Base-by-base conservation (phyloP, 2,797 vertebrate species). In the Lacerta viridis region DNA sequence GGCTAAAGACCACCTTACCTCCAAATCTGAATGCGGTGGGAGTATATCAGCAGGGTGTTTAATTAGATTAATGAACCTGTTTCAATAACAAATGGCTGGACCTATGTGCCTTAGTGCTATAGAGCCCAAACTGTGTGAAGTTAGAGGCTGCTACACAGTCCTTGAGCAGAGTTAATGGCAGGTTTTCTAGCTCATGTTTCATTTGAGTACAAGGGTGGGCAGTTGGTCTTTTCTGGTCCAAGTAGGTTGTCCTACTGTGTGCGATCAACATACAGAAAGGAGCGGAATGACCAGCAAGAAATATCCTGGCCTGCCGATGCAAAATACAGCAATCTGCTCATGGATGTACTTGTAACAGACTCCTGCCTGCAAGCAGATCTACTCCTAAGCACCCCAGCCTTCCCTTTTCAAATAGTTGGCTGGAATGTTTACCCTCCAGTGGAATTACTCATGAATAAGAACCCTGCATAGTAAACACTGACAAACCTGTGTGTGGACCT, bases 401-500 rank as follows among this genome's bases (percentile, higher is more conserved):
- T 81, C 86, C 61, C 29, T 64, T 66, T 82, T 66, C 6, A 75
- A 41, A 5, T 87, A 15, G 7, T 25, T 76, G 61, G 8, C 50
- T 76, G 39, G 41, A 64, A 6, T 25, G 13, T 36, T 69, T 27
- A 36, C 85, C n/a, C 13, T 4, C 33, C 64, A 50, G 13, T n/a
- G 27, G 25, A n/a, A 8, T 50, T 84, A 4, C 36, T 85, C 27
- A 69, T 1, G 2, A 41, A 13, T 61, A 18, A 71, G 80, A 83
- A 17, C 17, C 23, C n/a, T 20, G 80, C 55, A 55, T 66, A 20
- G 18, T 55, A 39, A 83, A 29, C 5, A 9, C n/a, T 78, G 61
- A 82, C 43, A 77, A 27, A 88, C 9, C 36, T 83, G 41, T 66
- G 29, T 76, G 69, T 76, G n/a, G 71, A 83, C 39, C 83, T n/a